Evolutionary conservation across 2,888 invertebrate genomes (phyloP).

Genomic region (Ormyrus labotus): DNA sequence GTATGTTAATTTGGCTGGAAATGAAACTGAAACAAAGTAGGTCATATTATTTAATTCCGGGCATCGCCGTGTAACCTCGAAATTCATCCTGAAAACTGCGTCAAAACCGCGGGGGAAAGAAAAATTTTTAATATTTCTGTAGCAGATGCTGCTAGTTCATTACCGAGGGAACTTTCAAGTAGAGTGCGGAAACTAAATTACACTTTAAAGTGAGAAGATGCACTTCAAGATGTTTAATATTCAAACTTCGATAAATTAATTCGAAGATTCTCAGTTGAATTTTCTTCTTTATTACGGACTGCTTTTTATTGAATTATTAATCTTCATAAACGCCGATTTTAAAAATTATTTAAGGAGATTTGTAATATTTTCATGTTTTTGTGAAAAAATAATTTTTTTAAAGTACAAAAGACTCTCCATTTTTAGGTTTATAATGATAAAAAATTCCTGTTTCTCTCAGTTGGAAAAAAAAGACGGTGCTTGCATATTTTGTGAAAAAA

Average conservation of each 20-base stretch:
- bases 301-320: slow-evolving; percentile 3
- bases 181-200: slow-evolving; percentile 46
- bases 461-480: no score
- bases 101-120: slow-evolving; percentile 19
- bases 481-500: no score
- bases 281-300: slow-evolving; percentile 30
- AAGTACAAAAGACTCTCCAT: no score
- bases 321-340: background rate
- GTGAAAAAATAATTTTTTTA: no score
- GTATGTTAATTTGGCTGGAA: background rate
- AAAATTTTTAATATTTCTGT: slow-evolving; percentile 45
- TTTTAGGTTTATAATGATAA: no score
- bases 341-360: no score
- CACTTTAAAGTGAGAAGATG: slow-evolving; percentile 50
- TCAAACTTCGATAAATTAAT: slow-evolving; percentile 50
- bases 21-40: slow-evolving; percentile 15
- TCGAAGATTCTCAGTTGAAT: slow-evolving; percentile 45
- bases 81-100: background rate
- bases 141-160: slow-evolving; percentile 49
- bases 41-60: slow-evolving; percentile 39
- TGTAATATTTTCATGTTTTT: no score
- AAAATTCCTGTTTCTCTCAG: no score
- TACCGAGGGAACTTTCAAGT: slow-evolving; percentile 43
- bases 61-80: background rate
- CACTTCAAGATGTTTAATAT: slow-evolving; percentile 52